Evolutionary conservation across 2,113 vertebrate genomes (phyloP).

Genomic region (Riparia riparia): DNA sequence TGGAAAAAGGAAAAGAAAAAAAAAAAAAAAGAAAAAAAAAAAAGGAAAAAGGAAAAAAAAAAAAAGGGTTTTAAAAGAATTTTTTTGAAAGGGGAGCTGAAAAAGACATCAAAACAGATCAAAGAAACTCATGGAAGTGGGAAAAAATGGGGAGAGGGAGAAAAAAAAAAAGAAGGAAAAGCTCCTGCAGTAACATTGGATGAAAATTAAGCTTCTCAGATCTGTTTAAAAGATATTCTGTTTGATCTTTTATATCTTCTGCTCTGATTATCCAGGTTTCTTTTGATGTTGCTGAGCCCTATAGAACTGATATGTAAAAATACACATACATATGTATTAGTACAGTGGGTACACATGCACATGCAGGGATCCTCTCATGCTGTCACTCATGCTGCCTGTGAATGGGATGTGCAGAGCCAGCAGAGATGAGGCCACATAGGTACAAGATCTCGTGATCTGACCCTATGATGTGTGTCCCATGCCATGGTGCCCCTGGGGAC

Average conservation of each 20-base stretch:
- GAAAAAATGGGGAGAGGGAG: neutral
- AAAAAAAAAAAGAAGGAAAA: slow-evolving; percentile 46
- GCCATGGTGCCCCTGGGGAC: neutral
- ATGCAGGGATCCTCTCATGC: neutral
- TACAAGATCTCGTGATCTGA: neutral
- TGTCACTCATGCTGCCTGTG: neutral
- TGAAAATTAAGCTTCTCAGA: slow-evolving; percentile 77
- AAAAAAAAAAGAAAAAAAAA: neutral
- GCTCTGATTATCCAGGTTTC: slow-evolving; percentile 77
- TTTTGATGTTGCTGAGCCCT: slow-evolving; percentile 77
- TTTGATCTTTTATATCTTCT: slow-evolving; percentile 80
- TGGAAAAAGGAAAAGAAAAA: neutral
- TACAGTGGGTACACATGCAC: slow-evolving; percentile 29
- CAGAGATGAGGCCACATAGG: accelerated
- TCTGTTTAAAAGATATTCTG: slow-evolving; percentile 80
- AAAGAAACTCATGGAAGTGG: slow-evolving; percentile 74
- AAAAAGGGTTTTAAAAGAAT: slow-evolving; percentile 38
- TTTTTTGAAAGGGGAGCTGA: slow-evolving; percentile 71
- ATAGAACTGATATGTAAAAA: slow-evolving; percentile 77
- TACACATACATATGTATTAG: slow-evolving; percentile 76
- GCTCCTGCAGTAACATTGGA: slow-evolving; percentile 71
- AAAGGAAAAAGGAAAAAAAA: too few relatives aligned
- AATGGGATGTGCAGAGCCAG: neutral
- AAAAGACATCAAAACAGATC: slow-evolving; percentile 82
- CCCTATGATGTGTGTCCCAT: neutral